Percentiles rank a stretch among this genome's conserved stretches.
Evolutionary conservation across 1,140 invertebrate genomes (phyloP).

Genomic region (Papilio xuthus): DNA sequence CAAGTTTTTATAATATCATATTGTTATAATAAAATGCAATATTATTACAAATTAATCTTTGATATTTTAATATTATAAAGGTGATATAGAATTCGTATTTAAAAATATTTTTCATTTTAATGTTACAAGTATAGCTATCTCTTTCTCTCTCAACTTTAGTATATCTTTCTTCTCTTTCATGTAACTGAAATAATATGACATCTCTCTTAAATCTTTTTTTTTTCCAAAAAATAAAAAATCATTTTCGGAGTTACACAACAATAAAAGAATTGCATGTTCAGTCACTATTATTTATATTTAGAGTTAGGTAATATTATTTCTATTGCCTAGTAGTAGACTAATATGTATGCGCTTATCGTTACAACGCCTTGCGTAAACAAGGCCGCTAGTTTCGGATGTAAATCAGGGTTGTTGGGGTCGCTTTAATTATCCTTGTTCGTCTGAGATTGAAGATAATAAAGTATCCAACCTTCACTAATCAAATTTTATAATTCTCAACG

Average conservation of each 20-base stretch:
- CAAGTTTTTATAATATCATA: background rate
- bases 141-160: too few relatives aligned
- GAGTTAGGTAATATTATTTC: background rate
- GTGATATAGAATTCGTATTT: background rate
- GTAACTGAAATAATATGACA: background rate
- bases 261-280: background rate
- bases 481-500: slow-evolving; percentile 10
- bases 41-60: background rate
- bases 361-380: slow-evolving; percentile 44
- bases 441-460: slow-evolving; percentile 12
- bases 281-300: background rate
- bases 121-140: background rate
- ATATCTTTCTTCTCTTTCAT: background rate
- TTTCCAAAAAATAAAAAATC: background rate
- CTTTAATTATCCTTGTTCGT: slow-evolving; percentile 33
- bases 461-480: background rate
- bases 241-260: background rate
- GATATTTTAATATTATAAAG: background rate
- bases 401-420: slow-evolving; percentile 39
- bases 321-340: slow-evolving; percentile 7
- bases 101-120: background rate
- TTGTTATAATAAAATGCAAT: background rate
- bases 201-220: background rate
- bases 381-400: slow-evolving; percentile 43
- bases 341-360: slow-evolving; percentile 43